phyloP scores from a whole-genome alignment of 2,888 invertebrate genomes.

The Carpatolechia fugitivella region DNA sequence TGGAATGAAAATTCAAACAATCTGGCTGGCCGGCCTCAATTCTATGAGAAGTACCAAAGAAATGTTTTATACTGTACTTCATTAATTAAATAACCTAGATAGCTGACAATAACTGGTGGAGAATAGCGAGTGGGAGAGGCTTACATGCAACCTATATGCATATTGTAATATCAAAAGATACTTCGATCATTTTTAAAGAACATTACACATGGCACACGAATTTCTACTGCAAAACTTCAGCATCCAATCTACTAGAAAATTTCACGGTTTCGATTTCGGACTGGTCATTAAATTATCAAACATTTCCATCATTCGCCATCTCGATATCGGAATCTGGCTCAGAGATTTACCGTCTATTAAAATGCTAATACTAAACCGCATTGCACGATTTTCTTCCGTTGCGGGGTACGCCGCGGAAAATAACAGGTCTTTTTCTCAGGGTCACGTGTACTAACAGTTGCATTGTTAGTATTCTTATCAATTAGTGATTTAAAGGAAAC shows the following conservation, averaged over 20 bases:
- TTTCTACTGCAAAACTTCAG: neutral
- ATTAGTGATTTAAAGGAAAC: conserved; percentile 7
- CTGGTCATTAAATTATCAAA: neutral
- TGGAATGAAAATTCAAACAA: no score
- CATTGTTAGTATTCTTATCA: conserved; percentile 6
- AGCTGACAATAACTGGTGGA: no score
- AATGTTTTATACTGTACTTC: no score
- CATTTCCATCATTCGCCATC: neutral
- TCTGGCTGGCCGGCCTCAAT: no score
- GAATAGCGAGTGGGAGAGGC: no score
- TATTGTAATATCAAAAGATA: no score
- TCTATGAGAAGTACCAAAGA: no score
- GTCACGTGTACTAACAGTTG: conserved; percentile 6
- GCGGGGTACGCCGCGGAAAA: neutral
- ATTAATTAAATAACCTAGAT: no score
- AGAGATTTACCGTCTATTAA: conserved; percentile 1
- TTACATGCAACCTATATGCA: no score
- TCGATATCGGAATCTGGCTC: neutral
- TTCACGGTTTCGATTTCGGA: neutral
- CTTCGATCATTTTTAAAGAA: no score
- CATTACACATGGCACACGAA: no score
- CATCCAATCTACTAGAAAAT: neutral
- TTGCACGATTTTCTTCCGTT: neutral
- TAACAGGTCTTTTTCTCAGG: conserved; percentile 8
- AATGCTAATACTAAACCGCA: conserved; percentile 2